Evolutionary conservation across 2,113 vertebrate genomes (phyloP), one percentile per base, ranked within the genome.

Genomic region (Corvus moneduloides): DNA sequence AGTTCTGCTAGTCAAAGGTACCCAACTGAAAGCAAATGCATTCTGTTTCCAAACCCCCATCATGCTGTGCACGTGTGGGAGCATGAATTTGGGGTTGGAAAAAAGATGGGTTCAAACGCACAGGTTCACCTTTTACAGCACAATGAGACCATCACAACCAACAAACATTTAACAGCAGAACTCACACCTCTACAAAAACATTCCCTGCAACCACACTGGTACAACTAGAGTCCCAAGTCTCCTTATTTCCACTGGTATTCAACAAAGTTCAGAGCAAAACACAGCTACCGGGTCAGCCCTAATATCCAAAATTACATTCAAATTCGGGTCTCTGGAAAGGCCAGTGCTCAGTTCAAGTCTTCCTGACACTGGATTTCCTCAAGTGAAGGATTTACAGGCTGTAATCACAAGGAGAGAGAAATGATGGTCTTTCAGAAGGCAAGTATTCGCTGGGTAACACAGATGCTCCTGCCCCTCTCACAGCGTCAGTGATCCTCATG

Each of bases 21-120:
- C 2, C 23, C 32, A 24, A 22, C 35, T 44, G 44, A 84, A 55
- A 75, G 44, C 13, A 91, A 71, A 81, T 14, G 5, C 22, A 68
- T 27, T 75, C 48, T 4, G 3, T 58, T 61, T 87, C 77, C 71
- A 84, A 80, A 51, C 4, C 3, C 11, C 24, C 46, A 7, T 16
- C 3, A 1, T 9, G 30, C 11, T 76, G 20, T 39, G 20, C 37
- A 46, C 0, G 0, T 32, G 10, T 30, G 22, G n/a, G n/a, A 76
- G 7, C 11, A 32, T 15, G 16, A 67, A 48, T 52, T 21, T 69
- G 13, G 11, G 35, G 37, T 2, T 58, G 51, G 54, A 49, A 69
- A 78, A 81, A 82, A 67, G 33, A 63, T 6, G 15, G 5, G 13
- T 84, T 81, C 56, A 81, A 83, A 66, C 4, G 12, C 44, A 52